Evolutionary conservation across 2,113 vertebrate genomes (phyloP), one percentile per base, ranked within the genome.

Genomic region (Narcine bancroftii): DNA sequence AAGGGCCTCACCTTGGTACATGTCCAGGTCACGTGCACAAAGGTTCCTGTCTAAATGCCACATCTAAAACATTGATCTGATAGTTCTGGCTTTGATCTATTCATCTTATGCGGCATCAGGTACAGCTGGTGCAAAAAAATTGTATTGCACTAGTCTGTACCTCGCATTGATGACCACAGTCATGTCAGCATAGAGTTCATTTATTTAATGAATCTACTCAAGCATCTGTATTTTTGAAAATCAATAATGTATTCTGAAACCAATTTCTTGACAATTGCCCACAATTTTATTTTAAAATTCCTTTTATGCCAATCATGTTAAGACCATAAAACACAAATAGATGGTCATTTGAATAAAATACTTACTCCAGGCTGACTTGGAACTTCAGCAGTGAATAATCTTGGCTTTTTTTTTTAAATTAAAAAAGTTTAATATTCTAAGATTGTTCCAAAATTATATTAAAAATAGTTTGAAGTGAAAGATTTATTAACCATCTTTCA

Each of bases 181-280:
- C n/a, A n/a, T n/a, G n/a, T n/a, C n/a, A n/a, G n/a, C n/a, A n/a
- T n/a, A n/a, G n/a, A 91, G 1, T 19, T 81, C 45, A 50, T 56
- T 24, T 66, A 92, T 60, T 92, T 91, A 89, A 85, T 33, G 79
- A 85, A 36, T 56, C 50, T 36, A 33, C 33, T 19, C 50, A 85
- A 60, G 60, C 7, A 15, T n/a, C 56, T 60, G 53, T 2, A 66
- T 15, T 45, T 29, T 69, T 45, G 4, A 89, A 69, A 91, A 69
- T 91, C 36, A 65, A 2, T 42, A 39, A 21, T 65, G 36, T n/a
- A n/a, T 36, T 65, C 39, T 42, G 85, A 89, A 65, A 89, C n/a
- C 19, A 42, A 19, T 89, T n/a, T 42, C n/a, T 89, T 17, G 60
- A 39, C 36, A 65, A 89, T 42, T 63, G 17, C 56, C 11, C 60